Percentiles rank a stretch among this genome's conserved stretches.
Conservation (phyloP, 2,113 vertebrate genomes). For the Dipodomys merriami region DNA sequence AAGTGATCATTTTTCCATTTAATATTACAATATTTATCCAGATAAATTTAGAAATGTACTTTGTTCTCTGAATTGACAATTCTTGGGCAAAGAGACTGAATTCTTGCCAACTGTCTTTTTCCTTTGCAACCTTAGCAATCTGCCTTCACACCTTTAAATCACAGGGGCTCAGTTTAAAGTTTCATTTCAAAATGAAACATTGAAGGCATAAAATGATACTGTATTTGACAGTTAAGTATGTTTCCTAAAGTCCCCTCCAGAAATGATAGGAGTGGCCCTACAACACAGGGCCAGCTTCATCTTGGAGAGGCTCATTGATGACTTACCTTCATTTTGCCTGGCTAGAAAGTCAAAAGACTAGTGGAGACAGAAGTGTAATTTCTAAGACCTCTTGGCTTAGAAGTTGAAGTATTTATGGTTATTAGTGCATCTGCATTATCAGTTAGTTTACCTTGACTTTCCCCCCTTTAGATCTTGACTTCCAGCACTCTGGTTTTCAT, state of each 20-base stretch:
- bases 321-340: not conserved
- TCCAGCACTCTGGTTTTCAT: not conserved
- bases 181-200: conserved; percentile 41
- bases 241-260: conserved; percentile 4
- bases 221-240: not conserved
- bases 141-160: not conserved
- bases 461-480: not conserved
- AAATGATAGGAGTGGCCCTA: conserved; percentile 28
- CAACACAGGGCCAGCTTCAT: not conserved
- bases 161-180: not conserved
- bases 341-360: not conserved
- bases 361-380: not conserved
- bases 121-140: not conserved
- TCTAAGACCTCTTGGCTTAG: conserved; percentile 11
- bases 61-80: not conserved
- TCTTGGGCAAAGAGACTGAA: conserved; percentile 10
- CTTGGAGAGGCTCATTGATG: not conserved
- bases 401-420: conserved; percentile 6
- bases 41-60: not conserved
- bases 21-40: conserved; percentile 6
- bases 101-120: conserved; percentile 17
- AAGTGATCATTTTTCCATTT: conserved; percentile 8
- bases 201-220: conserved; percentile 23
- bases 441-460: not conserved
- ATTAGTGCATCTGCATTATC: not conserved